These are phyloP conservation scores for Margaritifera margaritifera DNA, from an alignment of 2,888 invertebrate genomes.

Conservation along the genomic window DNA sequence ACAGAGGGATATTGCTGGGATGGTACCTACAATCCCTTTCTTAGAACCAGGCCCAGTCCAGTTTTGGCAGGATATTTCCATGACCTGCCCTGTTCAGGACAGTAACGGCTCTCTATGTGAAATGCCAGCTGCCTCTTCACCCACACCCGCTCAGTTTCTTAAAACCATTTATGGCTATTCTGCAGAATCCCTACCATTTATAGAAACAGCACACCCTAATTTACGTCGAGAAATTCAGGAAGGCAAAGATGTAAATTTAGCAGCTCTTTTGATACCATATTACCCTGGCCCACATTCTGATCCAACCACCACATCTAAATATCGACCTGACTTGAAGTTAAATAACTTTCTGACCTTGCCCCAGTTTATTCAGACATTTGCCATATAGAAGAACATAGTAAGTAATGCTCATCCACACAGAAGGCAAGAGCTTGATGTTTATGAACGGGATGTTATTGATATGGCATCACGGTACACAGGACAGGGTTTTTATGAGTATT, in stretches of 20 bases:
- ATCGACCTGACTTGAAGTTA: conserved; percentile 4
- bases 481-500: too few species aligned
- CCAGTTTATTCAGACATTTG: conserved; percentile 18
- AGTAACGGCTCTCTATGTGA: too few species aligned
- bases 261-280: conserved; percentile 9
- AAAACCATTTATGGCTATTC: conserved; percentile 12
- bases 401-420: conserved; percentile 8
- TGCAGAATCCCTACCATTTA: conserved; percentile 11
- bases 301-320: background rate
- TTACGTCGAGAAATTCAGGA: conserved; percentile 9
- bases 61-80: too few species aligned
- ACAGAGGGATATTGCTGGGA: too few species aligned
- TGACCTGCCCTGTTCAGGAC: too few species aligned
- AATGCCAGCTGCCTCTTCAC: too few species aligned
- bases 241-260: conserved; percentile 19
- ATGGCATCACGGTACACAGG: too few species aligned
- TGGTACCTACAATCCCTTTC: too few species aligned
- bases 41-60: too few species aligned
- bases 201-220: conserved; percentile 11
- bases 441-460: too few species aligned
- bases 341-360: background rate
- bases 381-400: conserved; percentile 20
- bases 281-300: background rate
- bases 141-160: too few species aligned
- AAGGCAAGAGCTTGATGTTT: too few species aligned